phyloP scores from a whole-genome alignment of 2,113 vertebrate genomes.

The Sardina pilchardus region DNA sequence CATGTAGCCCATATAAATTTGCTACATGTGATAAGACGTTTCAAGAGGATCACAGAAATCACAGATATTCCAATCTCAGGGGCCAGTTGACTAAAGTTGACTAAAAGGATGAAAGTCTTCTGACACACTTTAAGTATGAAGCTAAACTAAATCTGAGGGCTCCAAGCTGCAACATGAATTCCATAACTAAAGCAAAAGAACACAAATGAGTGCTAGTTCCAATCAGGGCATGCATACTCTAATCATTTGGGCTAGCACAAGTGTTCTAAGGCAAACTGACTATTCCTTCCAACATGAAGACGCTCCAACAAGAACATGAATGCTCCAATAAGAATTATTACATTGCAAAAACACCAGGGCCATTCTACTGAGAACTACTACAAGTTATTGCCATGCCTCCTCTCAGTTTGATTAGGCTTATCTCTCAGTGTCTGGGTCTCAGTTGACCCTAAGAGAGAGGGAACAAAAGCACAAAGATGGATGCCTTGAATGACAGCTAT shows the following conservation, averaged over 20 bases:
- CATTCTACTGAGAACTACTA: not conserved
- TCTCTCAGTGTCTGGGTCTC: not conserved
- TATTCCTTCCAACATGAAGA: not conserved
- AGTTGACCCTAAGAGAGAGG: not conserved
- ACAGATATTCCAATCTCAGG: not conserved
- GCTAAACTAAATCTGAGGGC: not conserved
- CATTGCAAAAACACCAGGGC: not conserved
- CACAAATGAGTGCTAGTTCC: not conserved
- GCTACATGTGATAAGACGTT: conserved; percentile 20
- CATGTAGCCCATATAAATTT: not conserved
- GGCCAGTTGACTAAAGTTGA: not conserved
- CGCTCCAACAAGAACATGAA: not conserved
- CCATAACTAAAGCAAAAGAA: not conserved
- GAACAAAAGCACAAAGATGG: not conserved
- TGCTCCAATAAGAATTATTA: not conserved
- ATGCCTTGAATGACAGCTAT: too few species aligned
- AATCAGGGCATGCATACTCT: not conserved
- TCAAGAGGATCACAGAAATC: not conserved
- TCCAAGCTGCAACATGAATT: not conserved
- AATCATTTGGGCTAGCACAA: not conserved
- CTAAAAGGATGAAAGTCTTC: not conserved
- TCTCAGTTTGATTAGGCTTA: not conserved
- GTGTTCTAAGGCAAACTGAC: not conserved
- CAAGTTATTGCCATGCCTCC: not conserved
- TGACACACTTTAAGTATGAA: not conserved